Evolutionary conservation across 2,888 invertebrate genomes (phyloP).

Genomic region (Epirrhoe tristata): DNA sequence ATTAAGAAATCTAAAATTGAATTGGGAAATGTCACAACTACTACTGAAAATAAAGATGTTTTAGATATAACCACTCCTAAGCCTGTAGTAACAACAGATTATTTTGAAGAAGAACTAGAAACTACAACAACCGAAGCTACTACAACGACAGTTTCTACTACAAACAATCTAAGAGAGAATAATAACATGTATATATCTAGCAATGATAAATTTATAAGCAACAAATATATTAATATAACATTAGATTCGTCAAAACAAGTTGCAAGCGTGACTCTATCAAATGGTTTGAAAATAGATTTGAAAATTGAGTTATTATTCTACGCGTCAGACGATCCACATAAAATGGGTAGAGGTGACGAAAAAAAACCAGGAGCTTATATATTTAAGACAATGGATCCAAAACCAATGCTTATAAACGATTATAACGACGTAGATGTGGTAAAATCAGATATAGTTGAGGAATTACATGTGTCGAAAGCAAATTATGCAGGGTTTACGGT

Average conservation of each 20-base stretch:
- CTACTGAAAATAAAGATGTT: background rate
- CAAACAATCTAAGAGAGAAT: conserved; percentile 7
- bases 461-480: conserved; percentile 87
- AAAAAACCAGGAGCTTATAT: conserved; percentile 95
- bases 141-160: background rate
- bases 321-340: conserved; percentile 88
- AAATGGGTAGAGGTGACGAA: conserved; percentile 73
- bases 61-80: conserved; percentile 13
- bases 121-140: conserved; percentile 3
- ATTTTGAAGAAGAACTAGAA: background rate
- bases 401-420: conserved; percentile 48
- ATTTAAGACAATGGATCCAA: conserved; percentile 84
- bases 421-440: conserved; percentile 47
- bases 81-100: background rate
- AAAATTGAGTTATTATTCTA: conserved; percentile 89
- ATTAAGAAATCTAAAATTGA: conserved; percentile 4
- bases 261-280: conserved; percentile 76
- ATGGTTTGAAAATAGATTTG: conserved; percentile 59
- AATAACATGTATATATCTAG: conserved; percentile 14
- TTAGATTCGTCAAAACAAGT: conserved; percentile 76
- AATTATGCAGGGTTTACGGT: conserved; percentile 91
- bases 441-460: conserved; percentile 88
- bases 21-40: conserved; percentile 10
- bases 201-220: conserved; percentile 21
- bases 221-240: conserved; percentile 77